These are phyloP conservation scores for Helicoverpa armigera DNA, from an alignment of 1,140 invertebrate genomes.

Conservation along the genomic window DNA sequence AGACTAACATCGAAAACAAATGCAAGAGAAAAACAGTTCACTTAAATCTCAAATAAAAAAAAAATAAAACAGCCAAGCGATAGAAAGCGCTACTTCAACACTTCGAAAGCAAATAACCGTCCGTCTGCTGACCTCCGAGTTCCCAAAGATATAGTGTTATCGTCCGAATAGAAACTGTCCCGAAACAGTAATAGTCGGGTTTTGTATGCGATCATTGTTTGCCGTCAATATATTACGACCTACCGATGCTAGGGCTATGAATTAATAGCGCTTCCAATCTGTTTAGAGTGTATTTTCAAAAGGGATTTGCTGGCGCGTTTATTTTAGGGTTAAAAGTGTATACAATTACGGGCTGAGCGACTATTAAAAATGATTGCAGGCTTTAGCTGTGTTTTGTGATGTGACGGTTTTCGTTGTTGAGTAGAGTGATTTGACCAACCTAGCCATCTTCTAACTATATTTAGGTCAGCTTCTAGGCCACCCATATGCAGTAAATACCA, in stretches of 20 bases:
- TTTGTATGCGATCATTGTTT: slow-evolving; percentile 38
- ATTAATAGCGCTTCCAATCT: slow-evolving; percentile 23
- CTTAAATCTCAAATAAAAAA: neutral
- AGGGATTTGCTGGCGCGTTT: slow-evolving; percentile 27
- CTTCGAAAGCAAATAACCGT: neutral
- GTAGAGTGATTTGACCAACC: too few species aligned
- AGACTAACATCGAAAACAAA: too few species aligned
- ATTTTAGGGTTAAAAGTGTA: slow-evolving; percentile 26
- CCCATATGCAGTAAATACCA: too few species aligned
- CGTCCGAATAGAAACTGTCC: slow-evolving; percentile 27
- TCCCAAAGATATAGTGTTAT: slow-evolving; percentile 36
- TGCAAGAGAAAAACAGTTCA: too few species aligned
- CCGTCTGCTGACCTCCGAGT: slow-evolving; percentile 29
- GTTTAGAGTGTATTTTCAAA: slow-evolving; percentile 28
- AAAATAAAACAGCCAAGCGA: neutral
- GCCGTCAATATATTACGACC: slow-evolving; percentile 30
- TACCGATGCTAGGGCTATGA: slow-evolving; percentile 26
- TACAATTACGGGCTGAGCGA: neutral
- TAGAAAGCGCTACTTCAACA: slow-evolving; percentile 10
- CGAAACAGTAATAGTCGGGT: slow-evolving; percentile 17
- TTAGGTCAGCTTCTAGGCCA: too few species aligned
- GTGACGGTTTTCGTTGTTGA: too few species aligned
- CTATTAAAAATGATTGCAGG: neutral
- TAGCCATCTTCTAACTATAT: too few species aligned
- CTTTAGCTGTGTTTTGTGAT: slow-evolving; percentile 9